A percentile compares a stretch with the other conserved stretches of the same genome.
These are phyloP conservation scores for Rhizomys pruinosus DNA, from an alignment of 2,113 vertebrate genomes.

Conservation along the genomic window DNA sequence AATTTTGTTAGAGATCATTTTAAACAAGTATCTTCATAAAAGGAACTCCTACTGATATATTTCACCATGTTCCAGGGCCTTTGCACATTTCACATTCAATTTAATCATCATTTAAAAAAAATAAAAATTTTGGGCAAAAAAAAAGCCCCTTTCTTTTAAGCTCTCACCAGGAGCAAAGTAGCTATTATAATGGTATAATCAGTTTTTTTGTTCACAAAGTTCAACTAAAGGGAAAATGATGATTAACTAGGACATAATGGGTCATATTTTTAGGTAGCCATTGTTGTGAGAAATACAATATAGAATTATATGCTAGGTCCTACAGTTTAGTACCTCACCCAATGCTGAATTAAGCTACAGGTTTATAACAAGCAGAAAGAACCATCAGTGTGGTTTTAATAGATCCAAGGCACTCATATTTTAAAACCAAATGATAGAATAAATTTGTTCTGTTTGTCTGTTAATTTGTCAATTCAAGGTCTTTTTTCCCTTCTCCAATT, in stretches of 20 bases:
- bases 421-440: conserved; percentile 93
- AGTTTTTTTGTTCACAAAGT: conserved; percentile 88
- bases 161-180: conserved; percentile 85
- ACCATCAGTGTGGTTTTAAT: conserved; percentile 92
- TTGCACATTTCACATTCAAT: conserved; percentile 84
- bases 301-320: conserved; percentile 81
- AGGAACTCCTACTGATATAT: conserved; percentile 80
- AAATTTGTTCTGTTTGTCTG: conserved; percentile 89
- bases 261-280: conserved; percentile 90
- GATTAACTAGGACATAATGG: conserved; percentile 92
- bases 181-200: conserved; percentile 91
- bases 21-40: conserved; percentile 85
- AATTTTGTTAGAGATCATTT: conserved; percentile 84
- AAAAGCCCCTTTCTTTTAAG: conserved; percentile 84
- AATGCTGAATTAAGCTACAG: conserved; percentile 88
- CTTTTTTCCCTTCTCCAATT: conserved; percentile 88
- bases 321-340: conserved; percentile 82
- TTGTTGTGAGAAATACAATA: conserved; percentile 86
- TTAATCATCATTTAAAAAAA: conserved; percentile 73
- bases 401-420: conserved; percentile 98
- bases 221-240: conserved; percentile 91
- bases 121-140: conserved; percentile 67
- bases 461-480: conserved; percentile 91
- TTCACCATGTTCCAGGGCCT: conserved; percentile 84
- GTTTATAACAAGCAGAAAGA: conserved; percentile 93